Evolutionary conservation across 2,113 vertebrate species (phyloP).

Genomic region (Gavia stellata): DNA sequence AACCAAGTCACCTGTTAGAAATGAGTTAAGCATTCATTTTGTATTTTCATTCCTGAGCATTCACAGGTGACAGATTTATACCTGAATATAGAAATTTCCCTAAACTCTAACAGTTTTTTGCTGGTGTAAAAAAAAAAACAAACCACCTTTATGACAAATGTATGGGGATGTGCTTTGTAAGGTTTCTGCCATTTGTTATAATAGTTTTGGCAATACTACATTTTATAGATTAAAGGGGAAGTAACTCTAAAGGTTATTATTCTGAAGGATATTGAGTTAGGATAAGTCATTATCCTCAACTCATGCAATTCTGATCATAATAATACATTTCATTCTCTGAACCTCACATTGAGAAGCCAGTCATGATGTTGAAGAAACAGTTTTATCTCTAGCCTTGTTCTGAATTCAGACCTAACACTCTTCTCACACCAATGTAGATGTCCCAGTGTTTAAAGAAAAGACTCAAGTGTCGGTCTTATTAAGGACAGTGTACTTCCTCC

Average conservation of each 20-base stretch:
- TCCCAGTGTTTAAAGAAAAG: background rate
- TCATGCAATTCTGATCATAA: background rate
- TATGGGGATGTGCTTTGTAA: background rate
- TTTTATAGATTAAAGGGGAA: background rate
- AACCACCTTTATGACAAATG: background rate
- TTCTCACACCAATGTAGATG: background rate
- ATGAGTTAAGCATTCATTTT: background rate
- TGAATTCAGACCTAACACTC: background rate
- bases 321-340: background rate
- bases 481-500: background rate
- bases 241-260: background rate
- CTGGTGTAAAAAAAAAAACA: background rate
- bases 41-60: background rate
- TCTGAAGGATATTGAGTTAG: background rate
- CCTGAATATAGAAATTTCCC: background rate
- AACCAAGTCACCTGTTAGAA: background rate
- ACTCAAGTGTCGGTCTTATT: background rate
- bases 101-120: background rate
- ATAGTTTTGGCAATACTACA: background rate
- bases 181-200: background rate
- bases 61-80: background rate
- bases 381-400: background rate
- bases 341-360: fast-evolving
- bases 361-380: background rate
- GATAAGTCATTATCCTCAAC: background rate